phyloP scores from a whole-genome alignment of 1,140 invertebrate species.

The Drosophila orosa region DNA sequence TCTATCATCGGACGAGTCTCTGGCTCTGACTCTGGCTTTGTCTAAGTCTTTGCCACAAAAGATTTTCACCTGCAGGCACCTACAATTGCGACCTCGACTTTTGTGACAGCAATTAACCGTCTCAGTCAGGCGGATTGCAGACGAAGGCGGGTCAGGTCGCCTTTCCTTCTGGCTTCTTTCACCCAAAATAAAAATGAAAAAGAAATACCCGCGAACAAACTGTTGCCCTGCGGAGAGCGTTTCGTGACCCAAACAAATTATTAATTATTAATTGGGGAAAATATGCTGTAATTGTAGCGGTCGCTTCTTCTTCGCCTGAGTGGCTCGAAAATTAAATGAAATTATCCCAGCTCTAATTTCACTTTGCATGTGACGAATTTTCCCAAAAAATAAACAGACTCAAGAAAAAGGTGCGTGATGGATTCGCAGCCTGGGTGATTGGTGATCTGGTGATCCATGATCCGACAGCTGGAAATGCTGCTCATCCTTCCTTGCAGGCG shows the following conservation, averaged over 20 bases:
- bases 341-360: constrained; percentile 77
- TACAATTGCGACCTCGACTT: constrained; percentile 37
- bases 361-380: constrained; percentile 81
- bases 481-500: constrained; percentile 38
- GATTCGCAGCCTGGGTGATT: constrained; percentile 12
- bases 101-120: constrained; percentile 83
- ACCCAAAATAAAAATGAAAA: constrained; percentile 26
- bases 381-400: constrained; percentile 5
- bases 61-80: constrained; percentile 61
- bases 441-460: constrained; percentile 53
- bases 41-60: constrained; percentile 48
- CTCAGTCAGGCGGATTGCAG: constrained; percentile 61
- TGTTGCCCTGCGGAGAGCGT: constrained; percentile 57
- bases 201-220: constrained; percentile 15
- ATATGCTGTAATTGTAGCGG: constrained; percentile 80
- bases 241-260: constrained; percentile 84
- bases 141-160: constrained; percentile 27
- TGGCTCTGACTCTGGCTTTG: neutral
- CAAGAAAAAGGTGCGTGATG: constrained; percentile 57
- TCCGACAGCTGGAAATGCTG: constrained; percentile 66
- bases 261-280: constrained; percentile 84
- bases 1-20: constrained; percentile 17
- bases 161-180: constrained; percentile 50
- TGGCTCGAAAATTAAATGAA: constrained; percentile 82
- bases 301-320: constrained; percentile 57